Base-by-base conservation (phyloP, 2,113 vertebrate species). In the Pyxicephalus adspersus region DNA sequence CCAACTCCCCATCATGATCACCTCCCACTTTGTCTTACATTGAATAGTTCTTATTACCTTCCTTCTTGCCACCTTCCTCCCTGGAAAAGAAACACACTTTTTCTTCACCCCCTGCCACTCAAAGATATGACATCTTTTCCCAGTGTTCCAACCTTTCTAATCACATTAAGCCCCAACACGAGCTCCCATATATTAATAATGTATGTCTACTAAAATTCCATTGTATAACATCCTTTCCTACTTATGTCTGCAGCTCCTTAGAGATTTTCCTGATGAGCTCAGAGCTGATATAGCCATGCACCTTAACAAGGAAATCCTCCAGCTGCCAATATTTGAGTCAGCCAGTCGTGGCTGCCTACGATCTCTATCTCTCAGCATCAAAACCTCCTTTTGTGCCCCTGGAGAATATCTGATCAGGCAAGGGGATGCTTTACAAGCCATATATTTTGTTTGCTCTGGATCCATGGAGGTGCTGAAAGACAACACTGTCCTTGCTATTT, bases 401-500 rank as follows among this genome's bases (percentile, higher is more conserved):
- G 92, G 91, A 31, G 92, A 93, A 87, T 93, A 91, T 84, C 90
- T 93, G 60, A 92, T 93, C 83, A 90, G 92, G 29, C 91, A 93
- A 80, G 92, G 92, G 0, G 92, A 93, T 20, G 92, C 92, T 1
- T 89, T 93, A 20, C 92, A 92, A 85, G 92, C 92, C 5, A 92
- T 93, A 80, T 93, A 93, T 86, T 93, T 93, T 2, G 92, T 92
- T 0, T 93, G 92, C 84, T 93, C 91, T 0, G 92, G 92, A 13
- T 93, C 92, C 80, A 92, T 93, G 92, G 92, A 92, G 80, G 92
- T 92, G 0, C 84, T 93, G 60, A 93, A 92, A 86, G 91, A 93
- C 78, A 90, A 87, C 88, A 93, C 90, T 0, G 92, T 93, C 70
- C 84, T 92, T 16, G 91, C 91, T 26, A 93, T 93, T 75, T 85